Evolutionary conservation across 2,797 vertebrate genomes (phyloP).

Genomic region (Glyptemys insculpta): DNA sequence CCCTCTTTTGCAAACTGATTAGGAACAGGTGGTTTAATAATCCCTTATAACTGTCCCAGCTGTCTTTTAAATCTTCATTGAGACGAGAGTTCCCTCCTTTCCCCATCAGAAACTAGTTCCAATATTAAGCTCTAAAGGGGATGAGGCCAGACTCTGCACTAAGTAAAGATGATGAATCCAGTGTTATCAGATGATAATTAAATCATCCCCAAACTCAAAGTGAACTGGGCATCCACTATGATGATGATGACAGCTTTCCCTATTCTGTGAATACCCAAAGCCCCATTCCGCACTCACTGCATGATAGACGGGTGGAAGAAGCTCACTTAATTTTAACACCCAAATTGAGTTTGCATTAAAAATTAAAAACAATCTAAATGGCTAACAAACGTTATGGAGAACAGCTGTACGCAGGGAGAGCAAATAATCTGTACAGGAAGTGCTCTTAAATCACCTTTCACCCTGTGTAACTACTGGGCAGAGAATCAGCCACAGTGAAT

Average conservation of each 20-base stretch:
- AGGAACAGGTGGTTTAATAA: fast-evolving
- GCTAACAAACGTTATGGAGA: neutral
- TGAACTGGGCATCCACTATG: neutral
- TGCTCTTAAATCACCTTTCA: neutral
- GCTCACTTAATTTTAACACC: neutral
- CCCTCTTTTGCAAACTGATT: neutral
- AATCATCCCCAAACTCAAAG: neutral
- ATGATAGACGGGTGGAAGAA: neutral
- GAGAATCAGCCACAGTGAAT: fast-evolving
- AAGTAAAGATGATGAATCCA: neutral
- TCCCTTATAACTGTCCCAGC: neutral
- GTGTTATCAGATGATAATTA: neutral
- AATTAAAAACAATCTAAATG: fast-evolving
- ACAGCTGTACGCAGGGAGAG: neutral
- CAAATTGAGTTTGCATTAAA: fast-evolving
- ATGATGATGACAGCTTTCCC: neutral
- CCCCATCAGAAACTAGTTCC: neutral
- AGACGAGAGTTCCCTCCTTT: fast-evolving
- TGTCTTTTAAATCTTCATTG: neutral
- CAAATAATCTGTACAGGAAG: fast-evolving
- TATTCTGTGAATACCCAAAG: neutral
- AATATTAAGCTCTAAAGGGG: fast-evolving
- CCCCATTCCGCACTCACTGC: neutral
- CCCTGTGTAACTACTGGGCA: neutral
- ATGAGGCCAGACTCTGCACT: neutral